These are phyloP conservation scores for Chiroxiphia lanceolata DNA, from an alignment of 2,797 vertebrate species.

Conservation along the genomic window DNA sequence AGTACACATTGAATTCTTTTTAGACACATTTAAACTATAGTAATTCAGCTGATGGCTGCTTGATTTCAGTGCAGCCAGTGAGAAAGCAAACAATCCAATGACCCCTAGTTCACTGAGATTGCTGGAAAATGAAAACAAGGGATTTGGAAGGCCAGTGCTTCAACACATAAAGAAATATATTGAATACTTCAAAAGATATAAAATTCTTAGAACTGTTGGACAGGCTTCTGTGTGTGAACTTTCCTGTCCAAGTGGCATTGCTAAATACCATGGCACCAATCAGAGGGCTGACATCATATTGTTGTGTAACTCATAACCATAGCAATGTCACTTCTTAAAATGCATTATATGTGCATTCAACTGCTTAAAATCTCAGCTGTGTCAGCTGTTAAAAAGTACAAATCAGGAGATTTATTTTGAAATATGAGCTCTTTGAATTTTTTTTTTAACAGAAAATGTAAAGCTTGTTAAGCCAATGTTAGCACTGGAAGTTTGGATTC, in stretches of 20 bases:
- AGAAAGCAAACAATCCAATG: slow-evolving; percentile 57
- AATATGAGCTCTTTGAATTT: slow-evolving; percentile 22
- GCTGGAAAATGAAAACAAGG: slow-evolving; percentile 68
- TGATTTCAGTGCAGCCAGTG: slow-evolving; percentile 21
- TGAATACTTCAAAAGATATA: slow-evolving; percentile 73
- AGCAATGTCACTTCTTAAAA: slow-evolving; percentile 62
- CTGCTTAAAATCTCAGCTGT: slow-evolving; percentile 29
- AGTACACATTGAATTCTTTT: not conserved
- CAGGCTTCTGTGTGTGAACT: slow-evolving; percentile 65
- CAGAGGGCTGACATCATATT: slow-evolving; percentile 66
- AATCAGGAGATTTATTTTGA: slow-evolving; percentile 50
- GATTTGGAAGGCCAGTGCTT: slow-evolving; percentile 51
- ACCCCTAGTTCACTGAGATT: slow-evolving; percentile 67
- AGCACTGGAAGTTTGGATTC: slow-evolving; percentile 32
- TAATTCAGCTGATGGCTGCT: not conserved
- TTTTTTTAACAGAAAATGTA: slow-evolving; percentile 43
- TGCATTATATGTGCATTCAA: slow-evolving; percentile 42
- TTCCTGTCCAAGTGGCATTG: slow-evolving; percentile 74
- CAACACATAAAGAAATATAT: slow-evolving; percentile 68
- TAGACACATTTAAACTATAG: not conserved
- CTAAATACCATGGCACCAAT: slow-evolving; percentile 71
- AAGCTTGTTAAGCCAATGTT: slow-evolving; percentile 35
- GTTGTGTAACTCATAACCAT: slow-evolving; percentile 71
- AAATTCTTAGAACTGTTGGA: slow-evolving; percentile 78
- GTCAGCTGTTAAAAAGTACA: slow-evolving; percentile 48